These are phyloP conservation scores for Pipa parva DNA, from an alignment of 2,113 vertebrate genomes.

Conservation along the genomic window DNA sequence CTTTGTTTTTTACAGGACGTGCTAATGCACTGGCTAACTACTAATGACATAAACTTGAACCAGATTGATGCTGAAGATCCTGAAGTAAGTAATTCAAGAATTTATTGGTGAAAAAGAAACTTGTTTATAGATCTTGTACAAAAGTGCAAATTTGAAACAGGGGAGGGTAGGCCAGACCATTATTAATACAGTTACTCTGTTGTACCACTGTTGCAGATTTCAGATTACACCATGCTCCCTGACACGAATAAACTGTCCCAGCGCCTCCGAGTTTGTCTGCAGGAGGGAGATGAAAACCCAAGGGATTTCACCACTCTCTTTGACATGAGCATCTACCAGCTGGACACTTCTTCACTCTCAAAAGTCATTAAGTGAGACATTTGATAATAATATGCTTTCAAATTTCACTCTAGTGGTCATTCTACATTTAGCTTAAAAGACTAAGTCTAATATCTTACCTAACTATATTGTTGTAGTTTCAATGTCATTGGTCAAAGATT, in stretches of 20 bases:
- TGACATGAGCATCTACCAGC: constrained; percentile 76
- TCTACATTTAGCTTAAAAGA: too few species aligned
- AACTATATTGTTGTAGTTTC: too few species aligned
- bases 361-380: constrained; percentile 83
- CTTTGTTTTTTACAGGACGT: constrained; percentile 73
- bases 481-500: too few species aligned
- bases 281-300: constrained; percentile 90
- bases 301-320: constrained; percentile 90
- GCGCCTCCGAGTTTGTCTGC: constrained; percentile 81
- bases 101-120: too few species aligned
- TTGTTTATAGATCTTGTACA: too few species aligned
- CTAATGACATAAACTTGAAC: constrained; percentile 82
- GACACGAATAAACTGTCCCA: constrained; percentile 79
- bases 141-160: too few species aligned
- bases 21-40: constrained; percentile 93
- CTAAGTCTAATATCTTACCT: too few species aligned
- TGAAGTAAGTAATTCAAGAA: constrained; percentile 67
- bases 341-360: constrained; percentile 82
- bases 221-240: constrained; percentile 90
- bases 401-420: too few species aligned
- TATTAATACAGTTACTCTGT: too few species aligned
- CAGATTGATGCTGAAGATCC: constrained; percentile 92
- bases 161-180: too few species aligned
- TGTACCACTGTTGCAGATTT: constrained; percentile 68
- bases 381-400: too few species aligned